phyloP scores from a whole-genome alignment of 2,113 vertebrate genomes.

The Myrmecobius fasciatus region DNA sequence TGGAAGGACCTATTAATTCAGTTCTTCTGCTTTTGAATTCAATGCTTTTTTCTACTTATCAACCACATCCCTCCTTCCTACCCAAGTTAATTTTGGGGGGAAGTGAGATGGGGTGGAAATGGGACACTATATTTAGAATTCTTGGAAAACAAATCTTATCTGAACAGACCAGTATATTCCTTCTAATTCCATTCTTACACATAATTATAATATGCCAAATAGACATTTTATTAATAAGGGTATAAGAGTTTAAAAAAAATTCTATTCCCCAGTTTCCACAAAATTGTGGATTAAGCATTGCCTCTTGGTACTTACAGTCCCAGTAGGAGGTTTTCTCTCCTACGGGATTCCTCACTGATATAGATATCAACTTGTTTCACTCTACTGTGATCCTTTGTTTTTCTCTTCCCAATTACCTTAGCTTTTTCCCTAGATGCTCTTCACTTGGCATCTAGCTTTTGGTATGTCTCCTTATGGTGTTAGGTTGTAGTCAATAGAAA shows the following conservation, averaged over 20 bases:
- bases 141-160: neutral
- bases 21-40: neutral
- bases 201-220: neutral
- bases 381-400: neutral
- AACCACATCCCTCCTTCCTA: neutral
- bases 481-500: neutral
- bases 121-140: neutral
- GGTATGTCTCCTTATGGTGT: neutral
- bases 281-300: neutral
- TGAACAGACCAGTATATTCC: neutral
- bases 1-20: neutral
- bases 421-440: neutral
- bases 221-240: neutral
- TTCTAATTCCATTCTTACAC: neutral
- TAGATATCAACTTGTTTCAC: neutral
- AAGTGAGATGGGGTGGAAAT: neutral
- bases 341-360: neutral
- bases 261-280: neutral
- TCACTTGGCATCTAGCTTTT: neutral
- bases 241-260: neutral
- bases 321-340: neutral
- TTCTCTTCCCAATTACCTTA: neutral
- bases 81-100: neutral
- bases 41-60: neutral
- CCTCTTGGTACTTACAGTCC: neutral